phyloP scores from a whole-genome alignment of 1,140 invertebrate genomes.

The Drosophila persimilis region DNA sequence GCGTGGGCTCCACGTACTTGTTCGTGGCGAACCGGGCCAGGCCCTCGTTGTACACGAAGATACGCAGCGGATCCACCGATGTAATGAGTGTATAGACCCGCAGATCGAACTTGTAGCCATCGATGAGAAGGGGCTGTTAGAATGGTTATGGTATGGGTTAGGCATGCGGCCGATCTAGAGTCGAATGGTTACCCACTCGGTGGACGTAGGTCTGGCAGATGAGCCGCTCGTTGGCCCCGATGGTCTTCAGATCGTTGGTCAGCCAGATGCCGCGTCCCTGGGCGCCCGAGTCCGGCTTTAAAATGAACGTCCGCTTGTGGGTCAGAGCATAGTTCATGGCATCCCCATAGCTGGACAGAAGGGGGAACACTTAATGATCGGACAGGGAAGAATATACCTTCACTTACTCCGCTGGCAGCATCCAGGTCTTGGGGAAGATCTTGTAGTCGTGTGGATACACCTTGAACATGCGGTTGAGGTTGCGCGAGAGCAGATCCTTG shows the following conservation, averaged over 20 bases:
- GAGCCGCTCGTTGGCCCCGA: conserved; percentile 90
- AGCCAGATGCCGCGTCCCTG: conserved; percentile 94
- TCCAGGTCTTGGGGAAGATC: conserved; percentile 97
- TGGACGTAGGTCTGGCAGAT: conserved; percentile 92
- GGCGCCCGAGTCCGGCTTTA: conserved; percentile 94
- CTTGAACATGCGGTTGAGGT: conserved; percentile 93
- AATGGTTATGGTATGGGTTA: background rate
- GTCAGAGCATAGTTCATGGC: conserved; percentile 80
- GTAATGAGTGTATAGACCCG: conserved; percentile 97
- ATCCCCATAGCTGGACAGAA: conserved; percentile 67
- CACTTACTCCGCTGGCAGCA: conserved; percentile 93
- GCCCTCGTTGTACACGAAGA: conserved; percentile 98
- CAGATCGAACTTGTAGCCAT: conserved; percentile 99
- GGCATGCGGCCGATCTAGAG: background rate
- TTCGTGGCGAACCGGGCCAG: conserved; percentile 95
- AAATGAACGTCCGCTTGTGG: conserved; percentile 91
- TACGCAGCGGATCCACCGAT: conserved; percentile 95
- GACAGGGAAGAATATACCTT: background rate
- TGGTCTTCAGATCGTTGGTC: conserved; percentile 89
- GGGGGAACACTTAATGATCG: background rate
- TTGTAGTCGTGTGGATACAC: conserved; percentile 94
- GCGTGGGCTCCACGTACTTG: conserved; percentile 91
- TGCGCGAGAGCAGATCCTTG: conserved; percentile 92
- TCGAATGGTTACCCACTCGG: conserved; percentile 65
- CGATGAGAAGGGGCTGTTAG: conserved; percentile 91